Evolutionary conservation across 2,888 invertebrate genomes (phyloP).

Genomic region (Phengaris alcon): DNA sequence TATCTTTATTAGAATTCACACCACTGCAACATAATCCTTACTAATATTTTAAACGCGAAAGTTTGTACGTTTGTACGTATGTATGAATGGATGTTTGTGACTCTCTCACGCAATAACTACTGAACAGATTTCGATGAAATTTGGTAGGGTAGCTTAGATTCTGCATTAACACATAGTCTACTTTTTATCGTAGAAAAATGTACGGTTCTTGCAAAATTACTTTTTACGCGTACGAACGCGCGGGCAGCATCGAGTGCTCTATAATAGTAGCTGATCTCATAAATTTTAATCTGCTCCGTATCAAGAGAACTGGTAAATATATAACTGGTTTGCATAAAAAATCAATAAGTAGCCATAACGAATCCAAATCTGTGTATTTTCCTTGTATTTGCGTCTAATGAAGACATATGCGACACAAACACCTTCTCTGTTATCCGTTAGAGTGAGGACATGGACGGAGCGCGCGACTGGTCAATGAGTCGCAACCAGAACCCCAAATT

Average conservation of each 20-base stretch:
- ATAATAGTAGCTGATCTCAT: not conserved
- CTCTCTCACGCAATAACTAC: too few relatives aligned
- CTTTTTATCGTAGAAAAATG: too few relatives aligned
- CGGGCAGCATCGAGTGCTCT: too few relatives aligned
- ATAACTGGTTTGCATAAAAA: not conserved
- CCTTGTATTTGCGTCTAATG: not conserved
- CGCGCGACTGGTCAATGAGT: not conserved
- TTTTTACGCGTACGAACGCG: too few relatives aligned
- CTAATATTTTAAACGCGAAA: not conserved
- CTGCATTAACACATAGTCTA: too few relatives aligned
- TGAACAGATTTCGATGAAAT: too few relatives aligned
- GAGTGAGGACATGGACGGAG: not conserved
- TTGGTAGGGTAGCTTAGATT: too few relatives aligned
- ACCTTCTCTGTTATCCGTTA: not conserved
- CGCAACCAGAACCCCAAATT: not conserved
- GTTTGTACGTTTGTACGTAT: too few relatives aligned
- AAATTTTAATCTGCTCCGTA: not conserved
- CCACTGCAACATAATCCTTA: not conserved
- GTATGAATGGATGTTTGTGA: too few relatives aligned
- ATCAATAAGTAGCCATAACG: slow-evolving; percentile 7
- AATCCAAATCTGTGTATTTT: not conserved
- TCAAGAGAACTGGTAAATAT: not conserved
- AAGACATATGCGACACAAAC: slow-evolving; percentile 5
- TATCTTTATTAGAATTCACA: not conserved
- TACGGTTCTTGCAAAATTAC: too few relatives aligned